Conservation (phyloP, 2,113 vertebrate species). For the Parus major region DNA sequence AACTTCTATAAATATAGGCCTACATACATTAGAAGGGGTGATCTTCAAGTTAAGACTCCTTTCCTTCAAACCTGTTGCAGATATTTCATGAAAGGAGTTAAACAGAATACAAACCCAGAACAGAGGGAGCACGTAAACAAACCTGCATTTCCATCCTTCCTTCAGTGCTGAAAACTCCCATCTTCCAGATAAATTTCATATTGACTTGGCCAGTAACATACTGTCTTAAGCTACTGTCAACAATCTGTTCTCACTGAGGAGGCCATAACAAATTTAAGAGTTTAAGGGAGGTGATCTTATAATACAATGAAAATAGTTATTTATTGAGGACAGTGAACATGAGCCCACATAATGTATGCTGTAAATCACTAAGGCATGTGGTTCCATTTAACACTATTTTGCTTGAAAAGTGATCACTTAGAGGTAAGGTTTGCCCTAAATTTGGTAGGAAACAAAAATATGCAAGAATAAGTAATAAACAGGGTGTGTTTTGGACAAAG, state of each 20-base stretch:
- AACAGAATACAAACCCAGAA: neutral
- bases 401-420: slow-evolving; percentile 49
- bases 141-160: neutral
- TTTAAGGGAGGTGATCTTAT: neutral
- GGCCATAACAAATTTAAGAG: neutral
- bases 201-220: neutral
- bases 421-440: slow-evolving; percentile 1
- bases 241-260: neutral
- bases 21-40: neutral
- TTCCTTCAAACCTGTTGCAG: neutral
- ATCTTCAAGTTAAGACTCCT: neutral
- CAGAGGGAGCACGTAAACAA: neutral
- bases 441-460: slow-evolving; percentile 39
- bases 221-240: neutral
- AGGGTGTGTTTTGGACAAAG: slow-evolving; percentile 28
- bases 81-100: neutral
- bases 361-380: slow-evolving; percentile 2
- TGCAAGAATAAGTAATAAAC: slow-evolving; percentile 57
- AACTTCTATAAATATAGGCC: neutral
- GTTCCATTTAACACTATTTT: slow-evolving; percentile 60
- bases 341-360: neutral
- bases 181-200: neutral
- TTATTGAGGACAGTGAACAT: slow-evolving; percentile 7
- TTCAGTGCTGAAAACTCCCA: neutral
- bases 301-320: slow-evolving; percentile 24